Base-by-base conservation (phyloP, 2,113 vertebrate species). In the Cephalopholis sonnerati region DNA sequence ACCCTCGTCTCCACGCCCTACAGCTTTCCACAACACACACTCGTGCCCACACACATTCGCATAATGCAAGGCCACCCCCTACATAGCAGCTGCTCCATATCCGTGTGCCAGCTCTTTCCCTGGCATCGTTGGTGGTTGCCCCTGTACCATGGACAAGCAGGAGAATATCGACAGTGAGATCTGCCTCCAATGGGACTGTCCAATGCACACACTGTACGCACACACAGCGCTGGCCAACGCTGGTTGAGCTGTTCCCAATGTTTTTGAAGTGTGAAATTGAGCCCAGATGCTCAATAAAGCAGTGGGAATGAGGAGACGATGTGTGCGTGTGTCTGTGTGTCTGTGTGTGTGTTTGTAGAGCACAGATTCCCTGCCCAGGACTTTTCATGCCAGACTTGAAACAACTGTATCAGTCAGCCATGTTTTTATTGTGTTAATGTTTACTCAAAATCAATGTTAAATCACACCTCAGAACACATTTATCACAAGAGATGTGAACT, bases 251-350 rank as follows among this genome's bases (percentile, higher is more conserved):
- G 76, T 86, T 92, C 59, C 74, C 57, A 54, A 51, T 86, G 80
- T 83, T 92, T 91, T 85, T 90, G 88, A 90, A 88, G 86, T 88
- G 87, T 91, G 79, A 93, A 93, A 94, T 93, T 86, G 81, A 89
- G 82, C 84, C 93, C 92, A 94, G 93, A 93, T 93, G 92, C 74
- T 92, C 82, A 81, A 87, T 90, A 80, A 88, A 85, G 66, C 77
- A 88, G 67, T 89, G 85, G 87, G 79, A 92, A 88, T 36, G 64
- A 81, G 77, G 51, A 69, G 53, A 81, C 50, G 24, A 27, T 70
- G 68, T 57, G 59, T 69, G 70, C 57, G 63, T 66, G 59, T 59
- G 36, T 16, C 0, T 25, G 66, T 53, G 61, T 24, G 39, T 65
- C 44, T 53, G 24, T 64, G 50, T 57, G 41, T 46, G 18, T 58